Base-by-base conservation (phyloP, 2,888 invertebrate species). In the Smittia sp. region DNA sequence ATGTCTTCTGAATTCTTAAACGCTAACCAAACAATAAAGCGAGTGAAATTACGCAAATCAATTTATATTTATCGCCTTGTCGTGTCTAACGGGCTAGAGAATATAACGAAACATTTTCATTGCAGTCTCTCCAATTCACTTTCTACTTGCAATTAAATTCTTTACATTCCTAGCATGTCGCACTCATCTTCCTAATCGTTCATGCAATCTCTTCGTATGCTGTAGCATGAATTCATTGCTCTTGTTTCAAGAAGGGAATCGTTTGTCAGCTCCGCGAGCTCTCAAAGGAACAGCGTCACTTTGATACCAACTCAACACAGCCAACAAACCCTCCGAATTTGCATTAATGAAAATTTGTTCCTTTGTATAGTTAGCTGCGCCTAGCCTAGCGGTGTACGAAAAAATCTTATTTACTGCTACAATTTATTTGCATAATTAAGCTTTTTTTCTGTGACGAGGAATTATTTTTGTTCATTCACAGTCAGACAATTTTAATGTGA, bases 361-460 rank as follows among this genome's bases (percentile, higher is more conserved):
- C 13, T 39, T 39, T 7, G 7, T 39, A 7, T 39, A 39, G 7
- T 39, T 39, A 39, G 39, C 39, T 39, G 39, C n/a, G 46, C 46
- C 46, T 46, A 46, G 46, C 46, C 46, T 46, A 46, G 46, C n/a
- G 32, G 46, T 46, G 46, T 46, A n/a, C 2, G 11, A 46, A 46
- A 46, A 46, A 15, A n/a, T 46, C 15, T 46, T 46, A 46, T 46
- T n/a, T 46, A 46, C 46, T 46, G 46, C 9, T 46, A 46, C 13
- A 46, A 46, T 6, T 2, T 46, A 46, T 46, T 46, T 46, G 46
- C 46, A 46, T 46, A 46, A 46, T 46, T 46, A 46, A 46, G 46
- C 46, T 46, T 46, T 15, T 46, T 46, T 46, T 46, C n/a, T 46
- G 46, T 46, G 46, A 46, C 46, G 15, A 46, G 46, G 46, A 13